Conservation (phyloP, 1,140 invertebrate species). For the Octopus bimaculoides region DNA sequence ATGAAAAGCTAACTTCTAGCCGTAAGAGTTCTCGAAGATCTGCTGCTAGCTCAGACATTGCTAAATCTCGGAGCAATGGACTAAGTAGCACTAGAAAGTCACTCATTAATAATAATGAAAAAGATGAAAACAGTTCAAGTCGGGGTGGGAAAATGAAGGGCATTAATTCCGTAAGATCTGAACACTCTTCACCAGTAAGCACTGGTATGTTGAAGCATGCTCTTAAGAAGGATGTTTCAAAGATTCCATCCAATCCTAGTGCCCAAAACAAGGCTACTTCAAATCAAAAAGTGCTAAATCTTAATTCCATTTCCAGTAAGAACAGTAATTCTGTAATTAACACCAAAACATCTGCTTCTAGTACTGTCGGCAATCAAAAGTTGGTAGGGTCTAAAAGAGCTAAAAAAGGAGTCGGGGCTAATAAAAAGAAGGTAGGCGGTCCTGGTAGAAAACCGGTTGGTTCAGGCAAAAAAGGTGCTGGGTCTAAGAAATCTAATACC, state of each 20-base stretch:
- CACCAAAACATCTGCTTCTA: not conserved
- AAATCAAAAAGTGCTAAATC: too few relatives aligned
- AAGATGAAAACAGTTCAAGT: not conserved
- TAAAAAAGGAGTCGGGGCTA: too few relatives aligned
- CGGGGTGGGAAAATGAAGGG: not conserved
- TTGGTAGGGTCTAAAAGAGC: too few relatives aligned
- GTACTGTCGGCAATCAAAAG: not conserved
- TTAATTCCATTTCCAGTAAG: too few relatives aligned
- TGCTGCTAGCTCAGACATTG: slow-evolving; percentile 6
- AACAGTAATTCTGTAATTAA: not conserved
- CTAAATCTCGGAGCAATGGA: not conserved
- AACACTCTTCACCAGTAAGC: not conserved
- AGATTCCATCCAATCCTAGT: too few relatives aligned
- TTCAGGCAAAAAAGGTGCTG: not conserved
- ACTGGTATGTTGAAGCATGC: not conserved
- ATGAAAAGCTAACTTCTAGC: not conserved
- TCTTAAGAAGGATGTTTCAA: not conserved
- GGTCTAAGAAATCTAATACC: not conserved
- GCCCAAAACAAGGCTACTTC: too few relatives aligned
- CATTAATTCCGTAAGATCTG: not conserved
- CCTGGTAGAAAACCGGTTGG: too few relatives aligned
- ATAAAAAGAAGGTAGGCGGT: too few relatives aligned
- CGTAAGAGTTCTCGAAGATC: slow-evolving; percentile 9
- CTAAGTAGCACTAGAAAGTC: not conserved
- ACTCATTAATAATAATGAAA: not conserved